Conservation (phyloP, 2,797 vertebrate species). For the Telmatherina bonti region DNA sequence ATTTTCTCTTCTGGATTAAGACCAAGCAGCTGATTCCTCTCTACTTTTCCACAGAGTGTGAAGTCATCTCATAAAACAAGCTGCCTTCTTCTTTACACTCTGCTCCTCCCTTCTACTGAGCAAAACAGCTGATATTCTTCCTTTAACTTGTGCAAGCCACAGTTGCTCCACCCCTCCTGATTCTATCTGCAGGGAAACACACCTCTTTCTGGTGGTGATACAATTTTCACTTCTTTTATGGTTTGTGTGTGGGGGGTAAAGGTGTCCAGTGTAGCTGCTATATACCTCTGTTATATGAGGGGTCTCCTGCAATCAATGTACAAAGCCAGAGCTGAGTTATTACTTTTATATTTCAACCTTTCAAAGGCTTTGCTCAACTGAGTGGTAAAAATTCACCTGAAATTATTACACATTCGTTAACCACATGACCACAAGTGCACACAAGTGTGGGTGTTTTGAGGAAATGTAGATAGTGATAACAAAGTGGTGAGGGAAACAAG, state of each 20-base stretch:
- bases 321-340: too few species aligned
- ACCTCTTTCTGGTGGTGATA: conserved; percentile 8
- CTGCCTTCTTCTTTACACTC: conserved; percentile 36
- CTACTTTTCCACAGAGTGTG: conserved; percentile 37
- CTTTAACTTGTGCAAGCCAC: conserved; percentile 51
- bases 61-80: conserved; percentile 52
- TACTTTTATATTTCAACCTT: neutral
- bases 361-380: conserved; percentile 22
- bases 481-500: conserved; percentile 34
- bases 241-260: conserved; percentile 10
- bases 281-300: too few species aligned
- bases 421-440: conserved; percentile 12
- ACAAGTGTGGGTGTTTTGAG: conserved; percentile 19
- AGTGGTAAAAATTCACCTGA: neutral
- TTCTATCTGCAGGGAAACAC: conserved; percentile 24
- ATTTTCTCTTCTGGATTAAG: conserved; percentile 17
- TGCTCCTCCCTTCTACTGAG: conserved; percentile 37
- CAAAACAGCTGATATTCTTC: conserved; percentile 51
- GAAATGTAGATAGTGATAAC: conserved; percentile 36
- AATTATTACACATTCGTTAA: conserved; percentile 11
- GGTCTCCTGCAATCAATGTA: too few species aligned
- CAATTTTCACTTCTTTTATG: neutral
- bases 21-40: conserved; percentile 31
- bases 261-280: conserved; percentile 10
- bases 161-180: conserved; percentile 55